Percentiles rank a stretch among this genome's conserved stretches.
These are phyloP conservation scores for Fulica atra DNA, from an alignment of 2,113 vertebrate genomes.

Conservation along the genomic window DNA sequence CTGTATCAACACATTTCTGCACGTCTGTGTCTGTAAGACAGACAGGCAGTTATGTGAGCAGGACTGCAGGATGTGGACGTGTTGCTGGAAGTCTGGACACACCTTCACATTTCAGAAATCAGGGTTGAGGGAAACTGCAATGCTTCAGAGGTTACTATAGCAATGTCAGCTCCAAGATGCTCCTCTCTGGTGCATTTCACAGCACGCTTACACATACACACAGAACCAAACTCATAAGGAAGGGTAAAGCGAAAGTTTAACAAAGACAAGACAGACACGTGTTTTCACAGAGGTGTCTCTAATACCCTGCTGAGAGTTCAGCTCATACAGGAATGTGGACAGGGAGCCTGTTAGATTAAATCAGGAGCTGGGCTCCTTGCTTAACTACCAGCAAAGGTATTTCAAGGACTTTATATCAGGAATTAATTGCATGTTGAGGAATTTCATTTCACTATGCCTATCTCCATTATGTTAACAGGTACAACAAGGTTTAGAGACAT, in stretches of 20 bases:
- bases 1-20: background rate
- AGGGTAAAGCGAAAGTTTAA: background rate
- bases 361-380: background rate
- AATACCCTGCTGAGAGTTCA: background rate
- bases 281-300: background rate
- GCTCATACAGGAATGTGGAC: background rate
- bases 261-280: background rate
- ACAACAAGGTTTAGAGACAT: background rate
- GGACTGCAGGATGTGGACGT: background rate
- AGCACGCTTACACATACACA: background rate
- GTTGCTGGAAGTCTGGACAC: background rate
- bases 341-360: background rate
- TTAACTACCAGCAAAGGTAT: background rate
- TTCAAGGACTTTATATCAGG: background rate
- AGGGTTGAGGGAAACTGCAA: too few species aligned
- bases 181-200: background rate
- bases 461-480: background rate
- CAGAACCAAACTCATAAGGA: background rate
- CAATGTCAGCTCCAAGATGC: background rate
- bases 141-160: background rate
- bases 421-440: background rate
- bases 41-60: background rate
- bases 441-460: background rate
- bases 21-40: background rate
- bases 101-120: too few species aligned